Conservation (phyloP, 1,140 invertebrate species). For the Phocides pigmalion region DNA sequence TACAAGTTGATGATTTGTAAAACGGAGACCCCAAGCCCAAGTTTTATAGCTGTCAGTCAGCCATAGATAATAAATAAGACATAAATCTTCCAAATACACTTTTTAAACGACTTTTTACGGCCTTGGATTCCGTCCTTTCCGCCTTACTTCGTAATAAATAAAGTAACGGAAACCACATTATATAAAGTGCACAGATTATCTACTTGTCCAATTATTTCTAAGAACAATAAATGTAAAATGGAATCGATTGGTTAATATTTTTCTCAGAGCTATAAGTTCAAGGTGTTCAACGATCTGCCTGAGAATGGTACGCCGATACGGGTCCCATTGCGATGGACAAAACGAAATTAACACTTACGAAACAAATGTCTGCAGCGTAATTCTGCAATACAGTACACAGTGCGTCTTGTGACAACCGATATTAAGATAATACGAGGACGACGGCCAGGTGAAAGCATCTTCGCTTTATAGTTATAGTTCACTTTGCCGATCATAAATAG, state of each 20-base stretch:
- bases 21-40: too few relatives aligned
- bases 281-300: constrained; percentile 27
- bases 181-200: too few relatives aligned
- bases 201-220: too few relatives aligned
- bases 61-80: too few relatives aligned
- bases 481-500: background rate
- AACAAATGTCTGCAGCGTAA: constrained; percentile 7
- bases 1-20: too few relatives aligned
- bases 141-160: too few relatives aligned
- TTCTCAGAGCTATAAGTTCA: constrained; percentile 40
- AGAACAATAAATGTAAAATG: constrained; percentile 3
- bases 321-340: constrained; percentile 27
- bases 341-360: constrained; percentile 23
- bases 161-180: too few relatives aligned
- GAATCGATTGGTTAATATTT: constrained; percentile 19
- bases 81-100: too few relatives aligned
- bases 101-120: too few relatives aligned
- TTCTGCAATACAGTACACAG: constrained; percentile 16
- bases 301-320: constrained; percentile 24
- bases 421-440: constrained; percentile 29
- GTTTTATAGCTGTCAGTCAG: too few relatives aligned
- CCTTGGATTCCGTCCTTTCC: too few relatives aligned
- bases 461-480: background rate
- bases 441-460: constrained; percentile 11
- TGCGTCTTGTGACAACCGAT: constrained; percentile 14